These are phyloP conservation scores for Patiria pectinifera DNA, from an alignment of 53 echinoderm and acorn worm genomes.

Conservation along the genomic window DNA sequence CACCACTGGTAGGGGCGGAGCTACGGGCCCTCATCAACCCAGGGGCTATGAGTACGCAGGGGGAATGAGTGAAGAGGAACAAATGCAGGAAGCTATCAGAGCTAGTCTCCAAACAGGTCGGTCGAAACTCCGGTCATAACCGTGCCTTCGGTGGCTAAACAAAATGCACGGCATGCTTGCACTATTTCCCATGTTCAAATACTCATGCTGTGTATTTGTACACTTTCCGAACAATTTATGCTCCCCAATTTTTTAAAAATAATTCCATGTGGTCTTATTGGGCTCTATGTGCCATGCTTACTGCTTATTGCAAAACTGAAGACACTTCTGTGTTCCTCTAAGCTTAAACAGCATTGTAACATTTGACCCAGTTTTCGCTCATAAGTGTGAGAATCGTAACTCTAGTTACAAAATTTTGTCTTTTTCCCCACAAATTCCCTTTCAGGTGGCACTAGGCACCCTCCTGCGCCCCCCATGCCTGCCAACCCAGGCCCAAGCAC, in stretches of 20 bases:
- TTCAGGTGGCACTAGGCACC: not conserved
- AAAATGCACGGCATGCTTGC: not conserved
- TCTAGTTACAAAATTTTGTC: too few species aligned
- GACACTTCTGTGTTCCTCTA: too few species aligned
- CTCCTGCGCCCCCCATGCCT: constrained; percentile 45
- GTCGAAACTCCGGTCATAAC: not conserved
- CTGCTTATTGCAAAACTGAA: too few species aligned
- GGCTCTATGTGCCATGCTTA: too few species aligned
- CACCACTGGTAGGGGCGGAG: not conserved
- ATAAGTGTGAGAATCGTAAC: too few species aligned
- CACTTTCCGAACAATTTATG: too few species aligned
- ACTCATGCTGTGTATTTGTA: too few species aligned
- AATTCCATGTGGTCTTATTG: too few species aligned
- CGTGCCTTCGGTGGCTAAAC: not conserved
- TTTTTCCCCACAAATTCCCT: not conserved
- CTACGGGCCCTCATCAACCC: not conserved
- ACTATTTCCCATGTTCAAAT: not conserved
- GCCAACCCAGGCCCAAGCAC: constrained; percentile 41
- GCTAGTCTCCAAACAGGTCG: constrained; percentile 71
- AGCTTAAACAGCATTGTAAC: too few species aligned
- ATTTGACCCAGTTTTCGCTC: too few species aligned
- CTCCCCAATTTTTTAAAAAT: too few species aligned
- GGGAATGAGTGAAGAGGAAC: constrained; percentile 91
- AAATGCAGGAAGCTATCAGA: constrained; percentile 78
- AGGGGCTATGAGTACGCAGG: constrained; percentile 50